These are phyloP conservation scores for Falco rusticolus DNA, from an alignment of 2,797 vertebrate genomes.

Conservation along the genomic window DNA sequence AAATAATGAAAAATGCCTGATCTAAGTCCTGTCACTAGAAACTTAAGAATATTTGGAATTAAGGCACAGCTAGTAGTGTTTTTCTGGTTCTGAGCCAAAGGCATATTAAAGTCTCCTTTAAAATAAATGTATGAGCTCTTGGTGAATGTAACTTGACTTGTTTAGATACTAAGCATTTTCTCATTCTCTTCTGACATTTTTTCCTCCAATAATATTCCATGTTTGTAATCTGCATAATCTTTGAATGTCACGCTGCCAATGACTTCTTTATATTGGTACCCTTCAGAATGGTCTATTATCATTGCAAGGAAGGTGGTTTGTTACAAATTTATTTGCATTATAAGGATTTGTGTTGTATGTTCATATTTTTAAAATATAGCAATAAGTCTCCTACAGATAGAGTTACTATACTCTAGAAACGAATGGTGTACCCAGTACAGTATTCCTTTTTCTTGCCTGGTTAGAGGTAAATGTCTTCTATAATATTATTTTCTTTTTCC, in stretches of 20 bases:
- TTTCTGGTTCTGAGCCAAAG: conserved; percentile 4
- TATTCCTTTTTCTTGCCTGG: background rate
- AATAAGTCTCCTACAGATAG: background rate
- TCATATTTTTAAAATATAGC: background rate
- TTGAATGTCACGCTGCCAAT: background rate
- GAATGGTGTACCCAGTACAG: background rate
- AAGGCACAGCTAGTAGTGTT: background rate
- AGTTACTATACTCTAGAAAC: background rate
- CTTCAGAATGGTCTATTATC: background rate
- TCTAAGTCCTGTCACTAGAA: background rate
- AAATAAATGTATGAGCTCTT: background rate
- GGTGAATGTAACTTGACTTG: background rate
- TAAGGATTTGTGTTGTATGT: background rate
- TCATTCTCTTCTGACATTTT: background rate
- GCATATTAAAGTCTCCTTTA: background rate
- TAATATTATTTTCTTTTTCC: background rate
- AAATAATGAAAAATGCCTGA: no score
- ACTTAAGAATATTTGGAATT: background rate
- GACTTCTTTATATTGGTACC: background rate
- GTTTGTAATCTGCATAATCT: background rate
- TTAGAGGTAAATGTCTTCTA: background rate
- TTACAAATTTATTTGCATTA: background rate
- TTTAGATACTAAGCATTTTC: background rate
- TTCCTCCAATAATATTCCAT: background rate
- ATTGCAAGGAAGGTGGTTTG: background rate